phyloP scores from a whole-genome alignment of 2,797 vertebrate genomes.

The Scolopax bukidnonensis region DNA sequence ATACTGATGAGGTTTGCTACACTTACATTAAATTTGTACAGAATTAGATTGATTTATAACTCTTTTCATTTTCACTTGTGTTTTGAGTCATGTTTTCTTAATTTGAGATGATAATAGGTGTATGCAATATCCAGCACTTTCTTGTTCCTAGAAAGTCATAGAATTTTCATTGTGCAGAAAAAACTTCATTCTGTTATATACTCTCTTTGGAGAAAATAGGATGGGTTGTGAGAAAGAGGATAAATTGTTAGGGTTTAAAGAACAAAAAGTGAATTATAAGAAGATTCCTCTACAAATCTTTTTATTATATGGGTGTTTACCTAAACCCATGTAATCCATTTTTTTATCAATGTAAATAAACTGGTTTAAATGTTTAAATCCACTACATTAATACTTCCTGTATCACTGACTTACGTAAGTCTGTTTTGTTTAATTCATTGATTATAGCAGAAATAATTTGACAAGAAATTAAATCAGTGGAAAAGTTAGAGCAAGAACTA shows the following conservation, averaged over 20 bases:
- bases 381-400: background rate
- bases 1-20: background rate
- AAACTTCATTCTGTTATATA: background rate
- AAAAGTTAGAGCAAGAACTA: background rate
- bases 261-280: background rate
- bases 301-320: background rate
- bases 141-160: background rate
- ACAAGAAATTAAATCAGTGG: background rate
- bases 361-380: background rate
- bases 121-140: background rate
- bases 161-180: background rate
- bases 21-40: background rate
- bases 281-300: background rate
- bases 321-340: background rate
- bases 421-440: background rate
- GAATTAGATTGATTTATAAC: background rate
- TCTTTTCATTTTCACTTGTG: background rate
- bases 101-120: background rate
- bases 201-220: background rate
- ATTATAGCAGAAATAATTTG: background rate
- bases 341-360: background rate
- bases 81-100: background rate
- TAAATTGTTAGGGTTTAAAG: background rate
- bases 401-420: fast-evolving
- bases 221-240: background rate